Evolutionary conservation across 2,797 vertebrate species (phyloP).

Genomic region (Etheostoma perlongum): DNA sequence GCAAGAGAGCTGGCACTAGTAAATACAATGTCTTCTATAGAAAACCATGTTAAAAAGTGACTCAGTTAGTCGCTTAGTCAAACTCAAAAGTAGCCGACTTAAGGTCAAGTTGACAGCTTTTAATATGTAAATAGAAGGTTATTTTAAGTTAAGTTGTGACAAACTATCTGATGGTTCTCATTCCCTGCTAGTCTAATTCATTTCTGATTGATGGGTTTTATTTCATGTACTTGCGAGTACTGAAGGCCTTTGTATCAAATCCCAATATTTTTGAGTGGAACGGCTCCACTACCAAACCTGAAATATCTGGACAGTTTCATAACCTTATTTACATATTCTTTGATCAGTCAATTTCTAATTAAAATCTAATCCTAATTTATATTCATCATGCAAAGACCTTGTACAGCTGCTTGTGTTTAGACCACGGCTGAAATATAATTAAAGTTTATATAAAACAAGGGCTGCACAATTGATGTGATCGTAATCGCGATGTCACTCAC

Average conservation of each 20-base stretch:
- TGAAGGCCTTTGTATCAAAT: not conserved
- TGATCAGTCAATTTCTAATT: not conserved
- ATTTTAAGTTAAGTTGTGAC: not conserved
- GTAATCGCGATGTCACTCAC: no score
- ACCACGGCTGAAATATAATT: not conserved
- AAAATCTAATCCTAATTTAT: not conserved
- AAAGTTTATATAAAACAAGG: no score
- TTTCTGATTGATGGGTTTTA: not conserved
- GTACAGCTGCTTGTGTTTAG: not conserved
- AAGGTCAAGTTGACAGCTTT: not conserved
- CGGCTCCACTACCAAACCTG: not conserved
- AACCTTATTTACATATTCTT: not conserved
- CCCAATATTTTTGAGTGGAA: not conserved
- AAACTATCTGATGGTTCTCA: not conserved
- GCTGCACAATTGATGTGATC: no score
- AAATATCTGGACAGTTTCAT: not conserved
- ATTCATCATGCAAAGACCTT: no score
- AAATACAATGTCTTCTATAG: constrained; percentile 29
- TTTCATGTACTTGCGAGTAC: not conserved
- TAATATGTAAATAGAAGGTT: not conserved
- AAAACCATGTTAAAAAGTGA: constrained; percentile 17
- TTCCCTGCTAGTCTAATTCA: not conserved
- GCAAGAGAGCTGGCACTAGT: constrained; percentile 36
- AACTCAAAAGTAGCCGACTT: not conserved
- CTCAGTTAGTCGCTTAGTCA: not conserved